Evolutionary conservation across 2,888 invertebrate species (phyloP).

Genomic region (Cosmorhoe ocellata): DNA sequence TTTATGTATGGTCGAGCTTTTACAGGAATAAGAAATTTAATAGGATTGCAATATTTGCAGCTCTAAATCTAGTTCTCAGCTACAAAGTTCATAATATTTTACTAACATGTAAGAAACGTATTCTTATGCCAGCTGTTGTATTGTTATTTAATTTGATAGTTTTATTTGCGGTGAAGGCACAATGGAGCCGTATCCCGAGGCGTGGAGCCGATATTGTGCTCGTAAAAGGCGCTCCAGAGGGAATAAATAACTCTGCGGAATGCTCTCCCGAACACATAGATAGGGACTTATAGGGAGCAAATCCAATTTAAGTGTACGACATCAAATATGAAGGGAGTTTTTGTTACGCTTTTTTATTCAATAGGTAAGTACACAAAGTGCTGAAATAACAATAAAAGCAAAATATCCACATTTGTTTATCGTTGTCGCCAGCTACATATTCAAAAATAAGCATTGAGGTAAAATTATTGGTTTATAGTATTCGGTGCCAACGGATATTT

Average conservation of each 20-base stretch:
- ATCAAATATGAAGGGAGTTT: constrained; percentile 22
- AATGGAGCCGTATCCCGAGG: constrained; percentile 46
- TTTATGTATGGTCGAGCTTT: too few species aligned
- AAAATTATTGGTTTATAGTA: too few species aligned
- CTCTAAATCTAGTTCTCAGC: too few species aligned
- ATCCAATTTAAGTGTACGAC: constrained; percentile 34
- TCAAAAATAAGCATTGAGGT: too few species aligned
- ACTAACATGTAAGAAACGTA: constrained; percentile 6
- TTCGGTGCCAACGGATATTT: too few species aligned
- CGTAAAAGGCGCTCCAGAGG: constrained; percentile 63
- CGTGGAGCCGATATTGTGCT: constrained; percentile 65
- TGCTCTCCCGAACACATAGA: constrained; percentile 26
- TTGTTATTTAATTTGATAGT: constrained; percentile 59
- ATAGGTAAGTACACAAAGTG: constrained; percentile 7
- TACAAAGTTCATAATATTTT: too few species aligned
- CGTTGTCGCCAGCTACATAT: too few species aligned
- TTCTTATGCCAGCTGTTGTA: constrained; percentile 29
- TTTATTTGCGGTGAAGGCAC: constrained; percentile 44
- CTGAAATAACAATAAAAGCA: neutral
- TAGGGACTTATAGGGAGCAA: constrained; percentile 26
- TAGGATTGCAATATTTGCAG: too few species aligned
- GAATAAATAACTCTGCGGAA: constrained; percentile 62
- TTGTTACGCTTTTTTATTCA: constrained; percentile 8
- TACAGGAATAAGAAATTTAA: too few species aligned
- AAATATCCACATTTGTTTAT: too few species aligned